Percentiles rank a stretch among this genome's conserved stretches.
phyloP scores from a whole-genome alignment of 2,797 vertebrate genomes.

The Halcyon smyrnensis region DNA sequence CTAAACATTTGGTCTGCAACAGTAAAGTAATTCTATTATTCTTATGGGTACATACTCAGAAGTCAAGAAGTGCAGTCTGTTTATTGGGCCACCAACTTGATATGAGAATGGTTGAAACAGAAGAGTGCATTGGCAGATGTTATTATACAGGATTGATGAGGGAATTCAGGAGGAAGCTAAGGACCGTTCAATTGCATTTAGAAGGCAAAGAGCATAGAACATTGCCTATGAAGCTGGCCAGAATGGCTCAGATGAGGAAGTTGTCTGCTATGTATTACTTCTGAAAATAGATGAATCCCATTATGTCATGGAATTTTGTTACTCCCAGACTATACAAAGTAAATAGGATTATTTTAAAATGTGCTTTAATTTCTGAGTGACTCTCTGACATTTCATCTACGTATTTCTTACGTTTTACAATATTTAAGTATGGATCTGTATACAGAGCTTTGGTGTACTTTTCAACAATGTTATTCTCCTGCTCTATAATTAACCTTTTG shows the following conservation, averaged over 20 bases:
- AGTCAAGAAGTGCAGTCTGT: background rate
- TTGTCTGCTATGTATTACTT: background rate
- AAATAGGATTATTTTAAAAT: background rate
- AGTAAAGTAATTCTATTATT: background rate
- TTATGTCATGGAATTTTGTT: background rate
- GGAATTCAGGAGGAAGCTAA: slow-evolving; percentile 8
- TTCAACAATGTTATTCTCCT: background rate
- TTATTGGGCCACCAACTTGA: background rate
- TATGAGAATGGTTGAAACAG: background rate
- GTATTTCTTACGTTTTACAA: background rate
- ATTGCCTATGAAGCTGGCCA: background rate
- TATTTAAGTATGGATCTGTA: background rate
- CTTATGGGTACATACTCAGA: background rate
- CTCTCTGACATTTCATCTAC: background rate
- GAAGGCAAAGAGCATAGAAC: background rate
- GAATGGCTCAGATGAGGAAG: background rate
- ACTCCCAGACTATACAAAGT: background rate
- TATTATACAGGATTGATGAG: background rate
- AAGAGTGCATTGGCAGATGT: background rate
- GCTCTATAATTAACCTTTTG: slow-evolving; percentile 44
- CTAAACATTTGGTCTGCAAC: background rate
- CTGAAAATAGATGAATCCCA: background rate
- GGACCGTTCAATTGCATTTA: background rate
- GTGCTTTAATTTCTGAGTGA: background rate
- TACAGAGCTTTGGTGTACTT: background rate